phyloP scores from a whole-genome alignment of 2,113 vertebrate genomes.

The Fregetta grallaria region DNA sequence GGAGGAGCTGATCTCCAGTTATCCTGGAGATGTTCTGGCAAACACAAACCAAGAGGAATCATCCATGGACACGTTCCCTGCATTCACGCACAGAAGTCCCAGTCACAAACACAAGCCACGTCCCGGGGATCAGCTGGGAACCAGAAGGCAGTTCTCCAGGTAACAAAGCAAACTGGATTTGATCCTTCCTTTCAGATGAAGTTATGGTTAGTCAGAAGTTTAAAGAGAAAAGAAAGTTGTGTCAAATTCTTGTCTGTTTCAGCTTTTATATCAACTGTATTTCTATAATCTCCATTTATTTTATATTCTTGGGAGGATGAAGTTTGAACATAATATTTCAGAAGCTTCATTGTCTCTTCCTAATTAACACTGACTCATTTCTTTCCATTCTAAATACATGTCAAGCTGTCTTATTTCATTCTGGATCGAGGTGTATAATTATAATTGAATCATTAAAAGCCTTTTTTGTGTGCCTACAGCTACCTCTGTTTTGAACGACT shows the following conservation, averaged over 20 bases:
- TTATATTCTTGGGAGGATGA: background rate
- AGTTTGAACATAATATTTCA: conserved; percentile 48
- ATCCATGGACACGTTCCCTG: background rate
- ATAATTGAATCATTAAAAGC: conserved; percentile 1
- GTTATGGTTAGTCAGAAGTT: background rate
- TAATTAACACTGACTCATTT: conserved; percentile 47
- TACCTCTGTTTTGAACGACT: background rate
- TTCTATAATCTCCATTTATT: conserved; percentile 40
- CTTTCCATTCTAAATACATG: conserved; percentile 7
- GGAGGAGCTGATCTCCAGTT: background rate
- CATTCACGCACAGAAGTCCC: background rate
- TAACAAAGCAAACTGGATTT: background rate
- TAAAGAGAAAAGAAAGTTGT: background rate
- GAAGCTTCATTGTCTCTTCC: conserved; percentile 18
- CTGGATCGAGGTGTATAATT: background rate
- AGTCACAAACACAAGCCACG: background rate
- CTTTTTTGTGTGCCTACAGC: background rate
- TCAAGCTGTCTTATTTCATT: conserved; percentile 6
- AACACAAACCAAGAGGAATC: background rate
- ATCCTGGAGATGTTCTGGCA: background rate
- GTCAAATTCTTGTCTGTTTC: background rate
- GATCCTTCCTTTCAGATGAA: background rate
- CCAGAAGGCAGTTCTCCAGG: background rate
- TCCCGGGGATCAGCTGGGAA: accelerated
- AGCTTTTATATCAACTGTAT: background rate